Evolutionary conservation across 2,797 vertebrate species (phyloP), one percentile per base, ranked within the genome.

Genomic region (Eptatretus atami): DNA sequence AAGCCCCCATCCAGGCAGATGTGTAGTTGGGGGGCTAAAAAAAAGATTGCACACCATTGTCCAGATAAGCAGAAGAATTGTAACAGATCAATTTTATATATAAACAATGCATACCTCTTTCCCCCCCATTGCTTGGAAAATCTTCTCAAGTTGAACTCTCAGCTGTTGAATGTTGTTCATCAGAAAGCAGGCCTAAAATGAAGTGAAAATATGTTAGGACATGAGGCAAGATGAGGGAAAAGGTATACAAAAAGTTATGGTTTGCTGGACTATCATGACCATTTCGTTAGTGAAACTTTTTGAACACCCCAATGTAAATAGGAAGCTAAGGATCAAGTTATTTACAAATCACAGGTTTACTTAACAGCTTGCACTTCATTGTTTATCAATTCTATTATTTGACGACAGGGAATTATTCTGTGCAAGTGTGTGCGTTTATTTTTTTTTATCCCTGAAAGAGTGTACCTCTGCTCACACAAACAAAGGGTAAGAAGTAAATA

Each of bases 121-220:
- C 53, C 87, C 87, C 52, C 88, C 87, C 88, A 96, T 96, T 67
- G 88, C 88, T 73, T 96, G 86, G 66, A 96, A 96, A 87, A 96
- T 96, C 77, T 92, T 96, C 77, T 96, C 87, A 1, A 96, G 75
- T 72, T 96, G 90, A 55, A 96, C 90, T 1, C 90, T 78, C 3
- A 96, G 79, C 73, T 96, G 90, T 64, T 96, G 90, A 53, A 94
- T 95, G 73, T 96, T 96, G 74, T 96, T 96, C 74, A 96, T 96
- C 69, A 96, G 78, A 75, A 96, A 94, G 73, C 90, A 96, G 66
- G 84, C 83, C 84, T 90, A 69, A 25, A 65, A 67, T 69, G 64
- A 71, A 52, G 68, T 10, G 52, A 53, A 64, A 54, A 53, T 64
- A 14, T 24, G 11, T 10, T 19, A 19, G 19, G 19, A 19, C 19